Evolutionary conservation across 2,797 vertebrate species (phyloP).

Genomic region (Eulemur albifrons): DNA sequence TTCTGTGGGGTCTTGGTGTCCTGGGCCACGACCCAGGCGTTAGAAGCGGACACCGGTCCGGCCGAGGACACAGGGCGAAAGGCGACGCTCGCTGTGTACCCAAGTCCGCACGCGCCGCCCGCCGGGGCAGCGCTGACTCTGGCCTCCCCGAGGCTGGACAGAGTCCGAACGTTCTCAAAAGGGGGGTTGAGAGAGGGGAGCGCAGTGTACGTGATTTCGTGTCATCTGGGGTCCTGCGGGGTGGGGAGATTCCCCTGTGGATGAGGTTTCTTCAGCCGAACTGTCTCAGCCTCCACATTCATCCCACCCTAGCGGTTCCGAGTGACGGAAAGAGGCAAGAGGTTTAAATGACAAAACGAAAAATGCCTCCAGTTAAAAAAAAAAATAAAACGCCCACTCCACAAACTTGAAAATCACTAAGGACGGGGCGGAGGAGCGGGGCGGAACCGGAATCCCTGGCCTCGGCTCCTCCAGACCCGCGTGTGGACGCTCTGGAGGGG

Average conservation of each 20-base stretch:
- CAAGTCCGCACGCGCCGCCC: fast-evolving
- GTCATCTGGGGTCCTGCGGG: neutral
- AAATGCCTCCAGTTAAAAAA: neutral
- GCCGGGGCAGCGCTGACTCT: neutral
- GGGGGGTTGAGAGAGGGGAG: too few species aligned
- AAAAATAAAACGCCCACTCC: neutral
- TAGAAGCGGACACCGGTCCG: fast-evolving
- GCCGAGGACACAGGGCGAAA: neutral
- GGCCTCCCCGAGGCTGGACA: neutral
- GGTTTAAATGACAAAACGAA: conserved; percentile 45
- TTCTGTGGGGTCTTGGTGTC: neutral
- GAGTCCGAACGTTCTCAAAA: neutral
- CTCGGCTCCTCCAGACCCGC: neutral
- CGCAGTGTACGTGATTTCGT: neutral
- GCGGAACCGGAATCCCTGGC: neutral
- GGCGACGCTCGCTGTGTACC: fast-evolving
- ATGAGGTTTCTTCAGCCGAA: neutral
- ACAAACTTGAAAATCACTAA: neutral
- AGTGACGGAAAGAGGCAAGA: neutral
- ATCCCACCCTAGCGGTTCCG: neutral
- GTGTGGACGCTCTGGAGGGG: neutral
- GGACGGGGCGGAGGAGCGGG: too few species aligned
- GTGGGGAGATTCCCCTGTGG: neutral
- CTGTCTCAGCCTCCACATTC: neutral
- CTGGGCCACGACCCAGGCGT: fast-evolving